Percentiles rank a stretch among this genome's conserved stretches.
Conservation (phyloP, 2,797 vertebrate genomes). For the Schizopygopsis malacanthus region DNA sequence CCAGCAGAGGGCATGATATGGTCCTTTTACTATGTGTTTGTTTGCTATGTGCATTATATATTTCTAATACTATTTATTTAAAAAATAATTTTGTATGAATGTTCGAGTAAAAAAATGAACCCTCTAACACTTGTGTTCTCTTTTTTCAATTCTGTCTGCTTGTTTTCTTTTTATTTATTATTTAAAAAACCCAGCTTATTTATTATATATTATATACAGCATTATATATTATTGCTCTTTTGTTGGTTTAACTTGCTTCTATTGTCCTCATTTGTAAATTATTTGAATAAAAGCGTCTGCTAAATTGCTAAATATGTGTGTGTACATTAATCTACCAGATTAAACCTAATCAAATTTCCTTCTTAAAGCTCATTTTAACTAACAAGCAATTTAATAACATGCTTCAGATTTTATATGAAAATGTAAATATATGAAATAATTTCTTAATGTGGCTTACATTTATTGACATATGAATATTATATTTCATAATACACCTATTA, state of each 20-base stretch:
- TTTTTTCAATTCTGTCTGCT: not conserved
- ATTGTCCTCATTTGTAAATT: not conserved
- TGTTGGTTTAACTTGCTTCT: not conserved
- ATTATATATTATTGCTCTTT: not conserved
- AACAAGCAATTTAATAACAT: not conserved
- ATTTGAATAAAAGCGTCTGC: not conserved
- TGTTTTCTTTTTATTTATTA: not conserved
- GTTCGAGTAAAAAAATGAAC: no score
- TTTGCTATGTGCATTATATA: not conserved
- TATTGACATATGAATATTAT: not conserved
- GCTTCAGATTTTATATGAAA: not conserved
- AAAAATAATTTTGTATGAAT: no score
- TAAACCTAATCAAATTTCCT: not conserved
- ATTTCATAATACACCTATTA: not conserved
- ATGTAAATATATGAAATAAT: not conserved
- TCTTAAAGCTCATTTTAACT: not conserved
- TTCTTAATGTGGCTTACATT: not conserved
- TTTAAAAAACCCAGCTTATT: not conserved
- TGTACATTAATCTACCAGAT: not conserved
- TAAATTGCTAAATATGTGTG: no score
- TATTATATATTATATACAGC: not conserved
- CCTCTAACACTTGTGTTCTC: not conserved
- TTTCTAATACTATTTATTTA: not conserved
- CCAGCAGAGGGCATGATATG: constrained; percentile 14
- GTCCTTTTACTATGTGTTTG: not conserved